A percentile compares a stretch with the other conserved stretches of the same genome.
These are phyloP conservation scores for Chloroclysta siterata DNA, from an alignment of 2,888 invertebrate species.

Conservation along the genomic window DNA sequence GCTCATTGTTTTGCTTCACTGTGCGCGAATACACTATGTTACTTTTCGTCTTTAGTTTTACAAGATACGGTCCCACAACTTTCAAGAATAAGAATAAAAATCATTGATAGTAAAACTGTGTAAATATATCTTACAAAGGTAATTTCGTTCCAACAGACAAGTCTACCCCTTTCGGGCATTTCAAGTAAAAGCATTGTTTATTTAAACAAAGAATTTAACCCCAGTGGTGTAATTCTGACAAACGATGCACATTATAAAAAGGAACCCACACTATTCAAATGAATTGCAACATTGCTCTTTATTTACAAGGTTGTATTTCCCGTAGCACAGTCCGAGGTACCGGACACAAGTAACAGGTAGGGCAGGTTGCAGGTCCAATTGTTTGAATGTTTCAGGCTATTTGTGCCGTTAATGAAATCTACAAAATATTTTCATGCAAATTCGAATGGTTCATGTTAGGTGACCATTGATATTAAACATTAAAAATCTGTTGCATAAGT, in stretches of 20 bases:
- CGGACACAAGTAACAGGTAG: not conserved
- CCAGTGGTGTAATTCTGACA: not conserved
- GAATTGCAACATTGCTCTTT: not conserved
- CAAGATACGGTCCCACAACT: no score
- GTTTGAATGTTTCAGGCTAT: not conserved
- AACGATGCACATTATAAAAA: not conserved
- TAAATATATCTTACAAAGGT: no score
- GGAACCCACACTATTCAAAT: not conserved
- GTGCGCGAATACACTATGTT: no score
- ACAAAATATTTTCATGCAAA: conserved; percentile 6
- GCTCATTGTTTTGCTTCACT: no score
- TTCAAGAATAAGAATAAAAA: no score
- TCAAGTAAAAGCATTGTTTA: no score
- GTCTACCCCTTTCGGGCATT: no score
- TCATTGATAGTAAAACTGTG: no score
- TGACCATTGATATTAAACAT: not conserved
- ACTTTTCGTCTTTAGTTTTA: no score
- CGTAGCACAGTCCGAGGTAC: no score
- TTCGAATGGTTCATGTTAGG: not conserved
- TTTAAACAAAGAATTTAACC: not conserved
- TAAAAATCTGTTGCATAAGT: conserved; percentile 7
- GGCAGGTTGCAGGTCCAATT: not conserved
- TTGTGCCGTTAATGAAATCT: not conserved
- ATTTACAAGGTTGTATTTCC: not conserved
- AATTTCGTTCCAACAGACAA: no score